phyloP scores from a whole-genome alignment of 2,888 invertebrate genomes.

The Drosophila anomalipes region DNA sequence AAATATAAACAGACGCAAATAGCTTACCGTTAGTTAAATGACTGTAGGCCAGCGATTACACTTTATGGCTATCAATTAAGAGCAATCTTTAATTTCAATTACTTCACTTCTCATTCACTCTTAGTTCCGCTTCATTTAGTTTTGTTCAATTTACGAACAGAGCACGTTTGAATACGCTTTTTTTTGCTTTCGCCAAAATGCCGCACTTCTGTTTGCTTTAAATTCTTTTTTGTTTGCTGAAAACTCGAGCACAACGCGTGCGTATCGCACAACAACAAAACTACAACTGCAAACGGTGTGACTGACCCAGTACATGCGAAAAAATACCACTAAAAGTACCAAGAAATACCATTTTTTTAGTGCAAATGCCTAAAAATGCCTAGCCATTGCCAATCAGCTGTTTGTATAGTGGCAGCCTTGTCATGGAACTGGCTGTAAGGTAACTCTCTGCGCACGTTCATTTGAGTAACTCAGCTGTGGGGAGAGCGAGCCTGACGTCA shows the following conservation, averaged over 20 bases:
- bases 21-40: constrained; percentile 51
- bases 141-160: background rate
- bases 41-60: constrained; percentile 4
- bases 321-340: constrained; percentile 18
- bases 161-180: background rate
- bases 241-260: constrained; percentile 27
- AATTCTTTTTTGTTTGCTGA: constrained; percentile 8
- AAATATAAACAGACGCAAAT: constrained; percentile 54
- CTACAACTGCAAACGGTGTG: constrained; percentile 38
- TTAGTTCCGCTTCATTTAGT: background rate
- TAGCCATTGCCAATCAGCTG: constrained; percentile 31
- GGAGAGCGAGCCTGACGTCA: background rate
- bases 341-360: constrained; percentile 17
- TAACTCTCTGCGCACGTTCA: background rate
- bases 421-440: constrained; percentile 19
- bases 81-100: background rate
- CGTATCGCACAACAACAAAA: constrained; percentile 42
- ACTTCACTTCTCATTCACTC: background rate
- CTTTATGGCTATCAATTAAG: constrained; percentile 1
- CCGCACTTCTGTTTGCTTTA: constrained; percentile 39
- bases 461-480: background rate
- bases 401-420: constrained; percentile 38
- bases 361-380: background rate
- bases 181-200: constrained; percentile 35
- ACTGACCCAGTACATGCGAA: background rate